phyloP scores from a whole-genome alignment of 1,140 invertebrate genomes.

The Drosophila arizonae region DNA sequence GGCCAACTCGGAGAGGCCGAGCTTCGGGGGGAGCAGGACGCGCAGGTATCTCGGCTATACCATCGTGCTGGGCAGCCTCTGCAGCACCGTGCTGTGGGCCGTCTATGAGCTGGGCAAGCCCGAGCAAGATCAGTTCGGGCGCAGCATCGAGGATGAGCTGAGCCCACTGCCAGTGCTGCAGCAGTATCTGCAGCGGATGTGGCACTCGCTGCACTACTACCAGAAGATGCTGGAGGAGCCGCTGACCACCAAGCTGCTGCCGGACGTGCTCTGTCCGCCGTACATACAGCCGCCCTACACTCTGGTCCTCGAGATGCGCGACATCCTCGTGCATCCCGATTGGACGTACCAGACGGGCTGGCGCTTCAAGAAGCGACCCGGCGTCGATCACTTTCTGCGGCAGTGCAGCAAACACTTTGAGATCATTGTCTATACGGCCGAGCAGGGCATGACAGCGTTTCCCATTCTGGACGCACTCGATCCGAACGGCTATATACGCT shows the following conservation, averaged over 20 bases:
- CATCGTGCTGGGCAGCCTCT: conserved; percentile 83
- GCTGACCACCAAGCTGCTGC: conserved; percentile 95
- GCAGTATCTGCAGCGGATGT: conserved; percentile 90
- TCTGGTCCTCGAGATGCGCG: conserved; percentile 96
- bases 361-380: conserved; percentile 98
- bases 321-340: conserved; percentile 98
- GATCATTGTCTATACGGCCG: conserved; percentile 97
- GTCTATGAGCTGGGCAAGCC: conserved; percentile 89
- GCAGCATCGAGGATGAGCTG: conserved; percentile 91
- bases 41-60: conserved; percentile 16
- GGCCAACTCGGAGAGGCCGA: not conserved
- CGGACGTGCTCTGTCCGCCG: conserved; percentile 94
- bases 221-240: conserved; percentile 96
- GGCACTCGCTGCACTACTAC: conserved; percentile 90
- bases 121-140: conserved; percentile 88
- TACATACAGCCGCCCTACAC: conserved; percentile 99
- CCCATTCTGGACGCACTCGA: conserved; percentile 97
- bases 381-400: conserved; percentile 97
- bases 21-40: not conserved
- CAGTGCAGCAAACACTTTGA: conserved; percentile 96
- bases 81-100: conserved; percentile 83
- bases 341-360: conserved; percentile 94
- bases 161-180: conserved; percentile 86
- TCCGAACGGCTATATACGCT: conserved; percentile 93
- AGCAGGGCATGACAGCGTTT: conserved; percentile 94